These are phyloP conservation scores for Oriolus oriolus DNA, from an alignment of 2,113 vertebrate species.

Conservation along the genomic window DNA sequence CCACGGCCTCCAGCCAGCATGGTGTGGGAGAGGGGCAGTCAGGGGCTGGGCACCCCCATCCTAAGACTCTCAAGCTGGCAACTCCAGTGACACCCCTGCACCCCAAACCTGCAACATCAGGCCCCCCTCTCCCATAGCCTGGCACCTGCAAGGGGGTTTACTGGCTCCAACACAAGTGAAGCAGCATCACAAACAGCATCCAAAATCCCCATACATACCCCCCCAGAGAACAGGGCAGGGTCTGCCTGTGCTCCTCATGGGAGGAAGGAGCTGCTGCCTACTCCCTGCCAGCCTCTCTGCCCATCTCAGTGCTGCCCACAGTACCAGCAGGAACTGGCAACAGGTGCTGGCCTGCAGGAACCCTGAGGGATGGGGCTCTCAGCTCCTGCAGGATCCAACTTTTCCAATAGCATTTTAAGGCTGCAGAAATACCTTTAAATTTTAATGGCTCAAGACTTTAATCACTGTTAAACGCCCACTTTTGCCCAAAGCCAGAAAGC, in stretches of 20 bases:
- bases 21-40: background rate
- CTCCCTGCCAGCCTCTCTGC: background rate
- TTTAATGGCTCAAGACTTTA: background rate
- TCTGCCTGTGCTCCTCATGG: too few relatives aligned
- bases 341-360: background rate
- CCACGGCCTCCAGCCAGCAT: background rate
- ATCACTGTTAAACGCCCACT: background rate
- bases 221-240: background rate
- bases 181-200: background rate
- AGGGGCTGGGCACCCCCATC: background rate
- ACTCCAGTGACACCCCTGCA: background rate
- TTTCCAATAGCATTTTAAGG: background rate
- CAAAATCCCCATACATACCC: background rate
- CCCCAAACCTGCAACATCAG: background rate
- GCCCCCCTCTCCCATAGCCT: background rate
- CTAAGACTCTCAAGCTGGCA: background rate
- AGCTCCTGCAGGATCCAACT: background rate
- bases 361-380: background rate
- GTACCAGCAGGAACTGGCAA: background rate
- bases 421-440: background rate
- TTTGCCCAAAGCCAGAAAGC: background rate
- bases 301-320: background rate
- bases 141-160: background rate
- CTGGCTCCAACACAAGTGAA: fast-evolving
- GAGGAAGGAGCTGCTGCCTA: background rate